phyloP scores from a whole-genome alignment of 2,797 vertebrate genomes.

The Peromyscus nudipes region DNA sequence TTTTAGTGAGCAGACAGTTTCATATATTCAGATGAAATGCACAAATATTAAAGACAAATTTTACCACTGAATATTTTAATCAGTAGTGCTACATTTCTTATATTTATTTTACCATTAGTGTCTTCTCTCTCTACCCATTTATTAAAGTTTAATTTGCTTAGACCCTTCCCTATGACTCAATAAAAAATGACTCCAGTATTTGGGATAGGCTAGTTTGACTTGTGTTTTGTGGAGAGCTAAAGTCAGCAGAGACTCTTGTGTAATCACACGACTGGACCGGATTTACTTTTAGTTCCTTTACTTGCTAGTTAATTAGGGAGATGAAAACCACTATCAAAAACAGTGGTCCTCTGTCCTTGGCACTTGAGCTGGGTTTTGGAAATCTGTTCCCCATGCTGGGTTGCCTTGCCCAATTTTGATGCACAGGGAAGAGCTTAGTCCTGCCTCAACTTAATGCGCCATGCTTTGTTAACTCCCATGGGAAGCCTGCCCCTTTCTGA shows the following conservation, averaged over 20 bases:
- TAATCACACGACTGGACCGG: background rate
- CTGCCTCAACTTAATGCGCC: background rate
- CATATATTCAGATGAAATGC: background rate
- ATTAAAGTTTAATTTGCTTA: background rate
- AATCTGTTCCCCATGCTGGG: background rate
- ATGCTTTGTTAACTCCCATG: background rate
- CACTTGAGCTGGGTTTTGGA: background rate
- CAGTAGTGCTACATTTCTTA: background rate
- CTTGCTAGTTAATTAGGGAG: background rate
- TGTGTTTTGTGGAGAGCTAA: background rate
- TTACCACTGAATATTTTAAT: background rate
- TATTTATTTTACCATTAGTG: background rate
- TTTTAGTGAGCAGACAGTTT: background rate
- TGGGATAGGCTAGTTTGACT: background rate
- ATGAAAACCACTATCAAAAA: background rate
- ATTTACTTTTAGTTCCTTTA: background rate
- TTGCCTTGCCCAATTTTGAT: background rate
- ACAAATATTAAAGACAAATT: background rate
- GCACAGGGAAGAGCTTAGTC: background rate
- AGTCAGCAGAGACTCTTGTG: background rate
- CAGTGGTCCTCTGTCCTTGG: background rate
- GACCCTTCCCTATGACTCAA: background rate
- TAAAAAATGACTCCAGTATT: background rate
- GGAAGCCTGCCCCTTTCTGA: background rate
- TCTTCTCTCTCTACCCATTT: background rate